Percentiles rank a stretch among this genome's conserved stretches.
phyloP scores from a whole-genome alignment of 2,888 invertebrate species.

The Bruchidius siliquastri region DNA sequence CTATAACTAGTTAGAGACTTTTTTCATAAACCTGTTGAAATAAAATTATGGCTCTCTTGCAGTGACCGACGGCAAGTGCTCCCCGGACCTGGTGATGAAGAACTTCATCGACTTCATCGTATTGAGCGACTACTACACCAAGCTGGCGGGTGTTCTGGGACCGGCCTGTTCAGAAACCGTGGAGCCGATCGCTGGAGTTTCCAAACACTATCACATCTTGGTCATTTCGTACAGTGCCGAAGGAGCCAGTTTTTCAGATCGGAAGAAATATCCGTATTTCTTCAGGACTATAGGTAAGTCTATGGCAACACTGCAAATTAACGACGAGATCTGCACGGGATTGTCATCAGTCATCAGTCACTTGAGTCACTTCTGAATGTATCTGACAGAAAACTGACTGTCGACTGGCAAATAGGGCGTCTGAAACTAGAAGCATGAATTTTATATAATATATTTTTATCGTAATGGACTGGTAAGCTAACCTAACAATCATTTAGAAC shows the following conservation, averaged over 20 bases:
- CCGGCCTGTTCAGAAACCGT: slow-evolving; percentile 80
- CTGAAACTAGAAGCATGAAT: too few relatives aligned
- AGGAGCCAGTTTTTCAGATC: slow-evolving; percentile 65
- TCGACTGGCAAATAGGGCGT: too few relatives aligned
- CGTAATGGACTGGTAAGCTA: too few relatives aligned
- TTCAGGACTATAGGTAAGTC: slow-evolving; percentile 66
- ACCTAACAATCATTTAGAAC: too few relatives aligned
- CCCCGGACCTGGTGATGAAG: slow-evolving; percentile 69
- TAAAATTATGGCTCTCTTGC: background rate
- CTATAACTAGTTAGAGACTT: too few relatives aligned
- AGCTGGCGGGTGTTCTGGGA: slow-evolving; percentile 68
- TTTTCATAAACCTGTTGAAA: too few relatives aligned
- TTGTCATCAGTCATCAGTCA: too few relatives aligned
- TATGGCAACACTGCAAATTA: background rate
- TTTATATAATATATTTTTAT: too few relatives aligned
- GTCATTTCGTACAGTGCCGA: slow-evolving; percentile 77
- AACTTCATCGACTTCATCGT: slow-evolving; percentile 67
- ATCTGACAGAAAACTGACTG: too few relatives aligned
- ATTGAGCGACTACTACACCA: slow-evolving; percentile 48
- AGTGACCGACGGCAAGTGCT: slow-evolving; percentile 63
- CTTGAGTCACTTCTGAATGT: too few relatives aligned
- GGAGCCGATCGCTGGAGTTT: slow-evolving; percentile 72
- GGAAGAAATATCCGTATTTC: slow-evolving; percentile 69
- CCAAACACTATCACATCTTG: slow-evolving; percentile 66
- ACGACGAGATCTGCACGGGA: too few relatives aligned